Evolutionary conservation across 1,140 invertebrate species (phyloP).

Genomic region (Nebria ingens): DNA sequence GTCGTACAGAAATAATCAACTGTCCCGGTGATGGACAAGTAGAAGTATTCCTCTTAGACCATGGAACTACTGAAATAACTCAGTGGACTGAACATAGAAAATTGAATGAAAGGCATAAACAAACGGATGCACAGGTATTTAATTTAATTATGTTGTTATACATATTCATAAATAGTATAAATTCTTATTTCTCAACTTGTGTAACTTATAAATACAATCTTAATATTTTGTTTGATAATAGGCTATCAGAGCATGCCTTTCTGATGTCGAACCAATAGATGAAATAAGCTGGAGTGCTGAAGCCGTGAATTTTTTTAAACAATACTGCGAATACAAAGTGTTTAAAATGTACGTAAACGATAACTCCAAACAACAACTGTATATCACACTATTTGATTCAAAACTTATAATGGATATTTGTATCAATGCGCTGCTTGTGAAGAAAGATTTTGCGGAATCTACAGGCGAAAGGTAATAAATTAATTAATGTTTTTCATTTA

Average conservation of each 20-base stretch:
- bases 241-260: slow-evolving; percentile 24
- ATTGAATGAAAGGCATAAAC: neutral
- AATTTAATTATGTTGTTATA: neutral
- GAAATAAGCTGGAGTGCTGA: slow-evolving; percentile 13
- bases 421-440: neutral
- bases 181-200: too few species aligned
- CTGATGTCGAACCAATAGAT: slow-evolving; percentile 22
- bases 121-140: neutral
- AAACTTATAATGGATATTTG: neutral
- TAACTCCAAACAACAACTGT: neutral
- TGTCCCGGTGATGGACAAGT: neutral
- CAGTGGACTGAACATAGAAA: neutral
- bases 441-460: neutral
- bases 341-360: neutral
- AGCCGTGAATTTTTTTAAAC: neutral
- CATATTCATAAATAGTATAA: too few species aligned
- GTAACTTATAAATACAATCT: too few species aligned
- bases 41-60: neutral
- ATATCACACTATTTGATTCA: neutral
- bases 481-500: too few species aligned
- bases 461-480: neutral
- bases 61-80: neutral
- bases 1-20: neutral
- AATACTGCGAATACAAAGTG: neutral
- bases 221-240: neutral